Conservation (phyloP, 2,113 vertebrate genomes). For the Ciconia stormi region DNA sequence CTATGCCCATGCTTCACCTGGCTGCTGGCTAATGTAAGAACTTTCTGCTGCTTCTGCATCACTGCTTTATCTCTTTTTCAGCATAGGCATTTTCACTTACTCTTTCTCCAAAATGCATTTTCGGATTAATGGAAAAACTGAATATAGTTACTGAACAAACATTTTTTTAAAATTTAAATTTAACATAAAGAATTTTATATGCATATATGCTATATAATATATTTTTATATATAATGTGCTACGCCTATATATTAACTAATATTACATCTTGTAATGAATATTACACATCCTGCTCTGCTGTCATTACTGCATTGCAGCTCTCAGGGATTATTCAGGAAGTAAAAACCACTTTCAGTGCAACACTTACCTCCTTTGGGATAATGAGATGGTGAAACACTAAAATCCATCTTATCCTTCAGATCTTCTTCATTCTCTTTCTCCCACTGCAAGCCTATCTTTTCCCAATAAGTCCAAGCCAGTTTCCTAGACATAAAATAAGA, state of each 20-base stretch:
- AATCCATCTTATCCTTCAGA: conserved; percentile 96
- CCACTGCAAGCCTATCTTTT: conserved; percentile 88
- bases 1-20: neutral
- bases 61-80: neutral
- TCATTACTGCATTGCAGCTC: neutral
- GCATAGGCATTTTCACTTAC: neutral
- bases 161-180: neutral
- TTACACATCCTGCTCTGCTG: neutral
- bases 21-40: neutral
- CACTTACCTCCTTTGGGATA: conserved; percentile 86
- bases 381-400: conserved; percentile 74
- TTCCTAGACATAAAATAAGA: conserved; percentile 70
- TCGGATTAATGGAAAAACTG: neutral
- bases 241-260: neutral
- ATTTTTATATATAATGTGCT: neutral
- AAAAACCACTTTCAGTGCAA: neutral
- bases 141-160: neutral
- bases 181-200: neutral
- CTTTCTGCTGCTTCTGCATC: neutral
- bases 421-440: conserved; percentile 93
- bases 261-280: neutral
- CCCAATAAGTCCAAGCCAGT: conserved; percentile 85
- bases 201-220: too few relatives aligned
- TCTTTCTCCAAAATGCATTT: neutral
- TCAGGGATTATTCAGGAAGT: neutral